A percentile compares a stretch with the other conserved stretches of the same genome.
Evolutionary conservation across 2,113 vertebrate species (phyloP).

Genomic region (Bubo scandiacus): DNA sequence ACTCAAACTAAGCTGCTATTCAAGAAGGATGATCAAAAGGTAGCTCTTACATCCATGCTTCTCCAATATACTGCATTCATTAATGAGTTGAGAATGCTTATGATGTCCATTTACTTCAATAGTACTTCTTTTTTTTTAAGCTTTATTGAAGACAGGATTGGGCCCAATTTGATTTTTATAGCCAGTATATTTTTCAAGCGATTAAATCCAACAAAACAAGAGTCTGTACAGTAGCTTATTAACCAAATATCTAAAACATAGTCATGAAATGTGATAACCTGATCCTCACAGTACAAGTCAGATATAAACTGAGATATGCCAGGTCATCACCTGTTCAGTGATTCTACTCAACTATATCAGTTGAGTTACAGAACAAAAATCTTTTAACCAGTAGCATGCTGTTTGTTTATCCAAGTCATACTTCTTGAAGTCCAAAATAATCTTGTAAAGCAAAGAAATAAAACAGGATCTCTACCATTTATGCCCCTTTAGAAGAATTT

Average conservation of each 20-base stretch:
- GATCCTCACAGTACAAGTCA: neutral
- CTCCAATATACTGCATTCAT: neutral
- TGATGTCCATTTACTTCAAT: neutral
- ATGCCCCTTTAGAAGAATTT: neutral
- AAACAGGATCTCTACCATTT: neutral
- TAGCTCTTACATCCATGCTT: neutral
- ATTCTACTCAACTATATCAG: neutral
- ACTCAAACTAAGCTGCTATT: slow-evolving; percentile 16
- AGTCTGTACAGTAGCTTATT: neutral
- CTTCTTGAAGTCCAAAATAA: neutral
- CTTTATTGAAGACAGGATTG: neutral
- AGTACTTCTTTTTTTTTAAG: neutral
- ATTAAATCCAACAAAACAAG: neutral
- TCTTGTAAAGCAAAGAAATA: neutral
- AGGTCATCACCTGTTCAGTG: neutral
- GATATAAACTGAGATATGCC: neutral
- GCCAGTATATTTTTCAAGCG: neutral
- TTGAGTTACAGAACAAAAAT: neutral
- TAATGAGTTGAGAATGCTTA: neutral
- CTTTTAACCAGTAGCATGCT: neutral
- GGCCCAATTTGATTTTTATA: neutral
- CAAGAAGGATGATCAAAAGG: slow-evolving; percentile 40
- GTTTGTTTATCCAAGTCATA: neutral
- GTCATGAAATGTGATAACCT: slow-evolving; percentile 14
- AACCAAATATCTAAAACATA: slow-evolving; percentile 18